These are phyloP conservation scores for Aleiodes alternator DNA, from an alignment of 2,888 invertebrate genomes.

Conservation along the genomic window DNA sequence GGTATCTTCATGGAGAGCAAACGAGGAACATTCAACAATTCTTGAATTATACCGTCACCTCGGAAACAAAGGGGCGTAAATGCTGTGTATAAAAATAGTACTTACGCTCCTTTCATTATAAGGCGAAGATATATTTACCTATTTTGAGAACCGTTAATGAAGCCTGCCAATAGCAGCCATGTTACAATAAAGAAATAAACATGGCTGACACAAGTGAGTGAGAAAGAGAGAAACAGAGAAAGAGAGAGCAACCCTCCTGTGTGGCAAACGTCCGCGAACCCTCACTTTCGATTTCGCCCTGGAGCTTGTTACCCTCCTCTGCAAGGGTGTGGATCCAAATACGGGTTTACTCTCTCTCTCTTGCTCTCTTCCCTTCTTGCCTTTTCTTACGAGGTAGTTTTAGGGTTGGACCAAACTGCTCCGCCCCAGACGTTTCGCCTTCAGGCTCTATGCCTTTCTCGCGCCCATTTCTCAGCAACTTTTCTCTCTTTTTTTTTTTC, in stretches of 20 bases:
- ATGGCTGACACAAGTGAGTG: constrained; percentile 67
- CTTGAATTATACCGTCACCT: no score
- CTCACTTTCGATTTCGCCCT: constrained; percentile 73
- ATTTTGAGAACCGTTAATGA: constrained; percentile 6
- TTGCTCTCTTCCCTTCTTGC: constrained; percentile 56
- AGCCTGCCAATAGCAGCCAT: constrained; percentile 65
- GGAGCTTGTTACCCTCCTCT: constrained; percentile 72
- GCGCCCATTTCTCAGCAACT: constrained; percentile 58
- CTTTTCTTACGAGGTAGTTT: constrained; percentile 68
- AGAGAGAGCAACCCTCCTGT: constrained; percentile 50
- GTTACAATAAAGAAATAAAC: constrained; percentile 74
- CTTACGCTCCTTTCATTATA: no score
- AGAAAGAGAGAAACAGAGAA: no score
- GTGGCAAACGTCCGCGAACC: constrained; percentile 47
- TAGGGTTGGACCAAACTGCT: constrained; percentile 73
- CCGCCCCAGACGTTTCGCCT: constrained; percentile 63
- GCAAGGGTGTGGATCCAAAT: constrained; percentile 60
- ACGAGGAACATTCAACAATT: no score
- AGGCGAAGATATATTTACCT: no score
- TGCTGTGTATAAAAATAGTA: no score
- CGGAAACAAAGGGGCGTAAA: no score
- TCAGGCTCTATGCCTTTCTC: constrained; percentile 55
- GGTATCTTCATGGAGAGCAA: no score
- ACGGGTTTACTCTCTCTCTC: constrained; percentile 46
- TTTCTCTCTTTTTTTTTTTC: constrained; percentile 56